Evolutionary conservation across 1,140 invertebrate genomes (phyloP), one percentile per base, ranked within the genome.

Genomic region (Metopolophium dirhodum): DNA sequence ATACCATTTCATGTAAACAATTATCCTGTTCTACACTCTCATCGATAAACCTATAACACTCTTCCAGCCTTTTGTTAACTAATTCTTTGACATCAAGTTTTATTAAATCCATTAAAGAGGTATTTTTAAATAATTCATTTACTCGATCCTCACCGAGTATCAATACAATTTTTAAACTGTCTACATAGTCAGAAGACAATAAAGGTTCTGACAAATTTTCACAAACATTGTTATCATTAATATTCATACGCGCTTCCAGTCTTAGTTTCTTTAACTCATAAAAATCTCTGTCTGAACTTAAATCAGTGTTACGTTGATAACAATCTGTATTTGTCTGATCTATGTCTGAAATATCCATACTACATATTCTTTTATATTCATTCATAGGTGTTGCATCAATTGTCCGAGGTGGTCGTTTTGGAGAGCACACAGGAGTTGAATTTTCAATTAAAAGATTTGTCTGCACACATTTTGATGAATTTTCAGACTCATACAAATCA

Each of bases 91-190:
- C 14, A n/a, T 90, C 89, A 45, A 68, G 68, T n/a, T 61, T 90
- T 45, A 90, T 68, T 90, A 61, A 90, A 90, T 90, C 89, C 57
- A 90, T 20, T 68, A 90, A 68, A n/a, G 54, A 18, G 7, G 7
- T 18, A 90, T 90, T 90, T 68, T 68, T 90, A 68, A 90, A 61
- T 90, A 90, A 90, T 68, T 90, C 89, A 90, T 90, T 68, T 6
- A 61, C 57, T 68, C 37, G 54, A n/a, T 26, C 41, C 9, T 90
- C 23, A 30, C 37, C 89, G n/a, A 90, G 54, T 90, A 30, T 41
- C 45, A 90, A n/a, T 30, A 68, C 37, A 90, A 90, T 68, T 68
- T 90, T 90, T 61, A 90, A 20, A 45, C 89, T 90, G 20, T 68
- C 41, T 45, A 45, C 89, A 68, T 47, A 68, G 61, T 90, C 57